phyloP scores from a whole-genome alignment of 35 echinoderm and acorn worm species.

The Chiridota heheva region DNA sequence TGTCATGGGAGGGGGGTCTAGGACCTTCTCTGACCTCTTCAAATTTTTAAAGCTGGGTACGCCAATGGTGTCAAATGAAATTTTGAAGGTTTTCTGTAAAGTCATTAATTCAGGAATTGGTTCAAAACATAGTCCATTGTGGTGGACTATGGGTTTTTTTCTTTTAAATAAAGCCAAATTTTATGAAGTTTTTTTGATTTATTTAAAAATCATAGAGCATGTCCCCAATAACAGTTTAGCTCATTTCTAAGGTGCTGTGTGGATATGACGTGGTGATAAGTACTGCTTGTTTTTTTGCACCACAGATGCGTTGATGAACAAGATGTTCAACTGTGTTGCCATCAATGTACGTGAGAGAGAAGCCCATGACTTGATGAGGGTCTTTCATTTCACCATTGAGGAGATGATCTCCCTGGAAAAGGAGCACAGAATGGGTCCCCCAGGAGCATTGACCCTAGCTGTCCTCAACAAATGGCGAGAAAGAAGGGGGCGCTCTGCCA shows the following conservation, averaged over 20 bases:
- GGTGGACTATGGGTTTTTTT: too few relatives aligned
- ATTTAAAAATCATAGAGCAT: neutral
- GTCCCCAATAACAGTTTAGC: neutral
- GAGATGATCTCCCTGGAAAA: slow-evolving; percentile 65
- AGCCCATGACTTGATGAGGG: slow-evolving; percentile 92
- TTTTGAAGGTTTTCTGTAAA: too few relatives aligned
- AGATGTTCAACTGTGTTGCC: slow-evolving; percentile 86
- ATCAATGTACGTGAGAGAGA: slow-evolving; percentile 83
- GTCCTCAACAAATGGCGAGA: slow-evolving; percentile 60
- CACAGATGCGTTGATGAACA: slow-evolving; percentile 69
- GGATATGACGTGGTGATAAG: neutral
- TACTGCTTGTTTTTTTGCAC: slow-evolving; percentile 12
- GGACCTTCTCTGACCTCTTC: too few relatives aligned
- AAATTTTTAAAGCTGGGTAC: too few relatives aligned
- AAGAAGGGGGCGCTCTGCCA: slow-evolving; percentile 40
- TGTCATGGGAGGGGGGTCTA: too few relatives aligned
- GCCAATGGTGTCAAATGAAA: too few relatives aligned
- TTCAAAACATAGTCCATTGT: too few relatives aligned
- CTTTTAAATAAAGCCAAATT: too few relatives aligned
- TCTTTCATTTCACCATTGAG: slow-evolving; percentile 89
- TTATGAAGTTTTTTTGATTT: neutral
- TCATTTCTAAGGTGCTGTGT: neutral
- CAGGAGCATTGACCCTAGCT: slow-evolving; percentile 59
- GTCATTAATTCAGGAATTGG: too few relatives aligned
- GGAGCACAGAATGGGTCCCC: slow-evolving; percentile 57